Evolutionary conservation across 2,888 invertebrate species (phyloP).

Genomic region (Thyatira batis): DNA sequence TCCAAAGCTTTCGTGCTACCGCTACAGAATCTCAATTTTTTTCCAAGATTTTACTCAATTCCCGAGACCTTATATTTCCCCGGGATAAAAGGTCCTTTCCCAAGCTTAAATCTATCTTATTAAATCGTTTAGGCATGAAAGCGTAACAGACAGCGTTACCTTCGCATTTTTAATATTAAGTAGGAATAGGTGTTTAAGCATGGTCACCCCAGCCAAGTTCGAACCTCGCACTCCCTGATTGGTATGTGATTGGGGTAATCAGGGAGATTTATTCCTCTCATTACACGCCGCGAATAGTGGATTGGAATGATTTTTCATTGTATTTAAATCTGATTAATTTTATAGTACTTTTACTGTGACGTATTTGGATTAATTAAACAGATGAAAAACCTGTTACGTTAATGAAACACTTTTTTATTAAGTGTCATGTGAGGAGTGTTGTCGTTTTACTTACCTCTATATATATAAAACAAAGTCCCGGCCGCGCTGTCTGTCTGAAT

Average conservation of each 20-base stretch:
- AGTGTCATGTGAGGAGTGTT: no score
- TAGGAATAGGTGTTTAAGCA: neutral
- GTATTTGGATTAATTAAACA: neutral
- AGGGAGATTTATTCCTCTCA: conserved; percentile 35
- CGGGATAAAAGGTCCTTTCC: no score
- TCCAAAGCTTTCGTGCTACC: no score
- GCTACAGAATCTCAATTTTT: no score
- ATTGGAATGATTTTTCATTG: conserved; percentile 3
- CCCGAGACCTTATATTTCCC: no score
- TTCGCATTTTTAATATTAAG: no score
- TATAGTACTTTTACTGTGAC: neutral
- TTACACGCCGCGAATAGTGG: conserved; percentile 18
- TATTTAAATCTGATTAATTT: conserved; percentile 4
- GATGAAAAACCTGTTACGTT: neutral
- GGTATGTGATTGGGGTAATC: conserved; percentile 23
- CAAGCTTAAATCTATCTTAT: no score
- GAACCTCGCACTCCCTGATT: conserved; percentile 22
- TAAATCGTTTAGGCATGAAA: no score
- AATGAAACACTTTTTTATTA: neutral
- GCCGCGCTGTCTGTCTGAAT: no score
- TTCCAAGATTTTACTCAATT: no score
- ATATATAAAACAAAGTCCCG: no score
- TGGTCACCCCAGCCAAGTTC: conserved; percentile 4
- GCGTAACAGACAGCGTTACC: neutral
- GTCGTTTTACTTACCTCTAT: no score